A percentile compares a stretch with the other conserved stretches of the same genome.
phyloP scores from a whole-genome alignment of 2,797 vertebrate genomes.

The Chiroxiphia lanceolata region DNA sequence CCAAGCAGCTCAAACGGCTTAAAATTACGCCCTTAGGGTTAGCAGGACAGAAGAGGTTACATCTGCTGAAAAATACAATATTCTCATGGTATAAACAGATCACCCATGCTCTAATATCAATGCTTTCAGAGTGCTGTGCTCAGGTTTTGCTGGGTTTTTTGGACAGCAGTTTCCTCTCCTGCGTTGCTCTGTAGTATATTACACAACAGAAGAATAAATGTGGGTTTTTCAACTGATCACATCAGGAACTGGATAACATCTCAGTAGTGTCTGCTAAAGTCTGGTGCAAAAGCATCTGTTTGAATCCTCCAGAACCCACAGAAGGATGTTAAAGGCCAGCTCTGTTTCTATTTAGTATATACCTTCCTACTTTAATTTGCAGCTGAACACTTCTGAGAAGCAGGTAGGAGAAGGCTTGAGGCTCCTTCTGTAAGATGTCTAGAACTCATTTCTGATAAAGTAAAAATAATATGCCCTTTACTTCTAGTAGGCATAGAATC shows the following conservation, averaged over 20 bases:
- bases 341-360: not conserved
- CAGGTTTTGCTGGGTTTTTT: not conserved
- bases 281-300: not conserved
- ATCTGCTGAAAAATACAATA: not conserved
- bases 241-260: not conserved
- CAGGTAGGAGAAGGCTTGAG: not conserved
- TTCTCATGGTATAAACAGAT: not conserved
- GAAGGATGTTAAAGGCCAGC: not conserved
- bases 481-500: not conserved
- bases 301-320: not conserved
- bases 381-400: not conserved
- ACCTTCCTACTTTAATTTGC: not conserved
- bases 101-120: not conserved
- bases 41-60: not conserved
- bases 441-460: not conserved
- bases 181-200: not conserved
- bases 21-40: not conserved
- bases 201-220: not conserved
- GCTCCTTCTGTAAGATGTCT: not conserved
- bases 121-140: not conserved
- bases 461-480: not conserved
- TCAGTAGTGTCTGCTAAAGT: not conserved
- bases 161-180: not conserved
- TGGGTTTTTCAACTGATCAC: not conserved
- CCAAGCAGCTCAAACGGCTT: not conserved